Percentiles rank a stretch among this genome's conserved stretches.
Evolutionary conservation across 2,797 vertebrate species (phyloP).

Genomic region (Apodemus agrarius): DNA sequence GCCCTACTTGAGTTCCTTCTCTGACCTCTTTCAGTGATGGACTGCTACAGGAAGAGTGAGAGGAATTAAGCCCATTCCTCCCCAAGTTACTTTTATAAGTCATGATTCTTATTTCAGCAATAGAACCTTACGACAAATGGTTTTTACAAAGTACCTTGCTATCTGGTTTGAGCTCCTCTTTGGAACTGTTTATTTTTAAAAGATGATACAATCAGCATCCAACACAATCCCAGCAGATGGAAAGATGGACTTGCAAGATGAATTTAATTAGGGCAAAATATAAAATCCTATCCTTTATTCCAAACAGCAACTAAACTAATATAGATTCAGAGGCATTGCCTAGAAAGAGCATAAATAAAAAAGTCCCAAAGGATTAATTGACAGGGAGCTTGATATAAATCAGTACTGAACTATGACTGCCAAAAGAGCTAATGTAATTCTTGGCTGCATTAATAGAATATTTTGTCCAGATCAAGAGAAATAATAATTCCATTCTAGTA

Average conservation of each 20-base stretch:
- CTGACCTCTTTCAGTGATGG: not conserved
- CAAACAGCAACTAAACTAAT: slow-evolving; percentile 51
- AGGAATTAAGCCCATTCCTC: not conserved
- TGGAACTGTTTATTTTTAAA: slow-evolving; percentile 50
- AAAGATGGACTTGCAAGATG: slow-evolving; percentile 32
- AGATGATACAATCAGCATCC: not conserved
- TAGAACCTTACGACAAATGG: not conserved
- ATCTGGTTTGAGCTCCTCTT: slow-evolving; percentile 3
- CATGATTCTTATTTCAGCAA: not conserved
- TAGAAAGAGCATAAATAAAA: slow-evolving; percentile 61
- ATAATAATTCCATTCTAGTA: slow-evolving; percentile 72
- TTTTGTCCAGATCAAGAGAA: slow-evolving; percentile 72
- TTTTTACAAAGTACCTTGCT: not conserved
- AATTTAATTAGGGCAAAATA: slow-evolving; percentile 37
- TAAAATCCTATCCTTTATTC: slow-evolving; percentile 11
- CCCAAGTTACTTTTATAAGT: not conserved
- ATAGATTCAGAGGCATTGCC: slow-evolving; percentile 31
- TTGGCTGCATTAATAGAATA: slow-evolving; percentile 76
- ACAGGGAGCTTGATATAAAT: slow-evolving; percentile 73
- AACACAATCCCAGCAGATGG: not conserved
- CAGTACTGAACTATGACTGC: slow-evolving; percentile 64
- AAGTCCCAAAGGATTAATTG: slow-evolving; percentile 63
- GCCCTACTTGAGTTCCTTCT: not conserved
- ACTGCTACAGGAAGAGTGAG: not conserved
- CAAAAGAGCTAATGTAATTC: slow-evolving; percentile 78